These are phyloP conservation scores for Lophochroa leadbeateri DNA, from an alignment of 2,113 vertebrate species.

Conservation along the genomic window DNA sequence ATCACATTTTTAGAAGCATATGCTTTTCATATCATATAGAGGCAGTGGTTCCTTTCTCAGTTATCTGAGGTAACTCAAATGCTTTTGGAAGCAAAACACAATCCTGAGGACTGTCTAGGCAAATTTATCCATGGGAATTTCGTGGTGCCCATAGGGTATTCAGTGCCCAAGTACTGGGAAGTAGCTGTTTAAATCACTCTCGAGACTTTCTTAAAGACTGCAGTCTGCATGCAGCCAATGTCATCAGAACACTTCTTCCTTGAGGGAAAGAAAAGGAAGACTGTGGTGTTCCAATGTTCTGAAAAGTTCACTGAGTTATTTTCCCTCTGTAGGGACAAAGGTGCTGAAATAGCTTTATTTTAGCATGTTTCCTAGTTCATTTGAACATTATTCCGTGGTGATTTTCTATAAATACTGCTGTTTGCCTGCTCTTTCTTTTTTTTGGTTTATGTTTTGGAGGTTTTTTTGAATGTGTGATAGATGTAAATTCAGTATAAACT, in stretches of 20 bases:
- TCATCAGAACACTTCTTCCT: constrained; percentile 1
- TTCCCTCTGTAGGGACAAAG: neutral
- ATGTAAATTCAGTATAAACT: neutral
- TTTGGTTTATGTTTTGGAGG: neutral
- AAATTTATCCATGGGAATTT: neutral
- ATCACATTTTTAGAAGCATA: neutral
- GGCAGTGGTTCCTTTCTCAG: neutral
- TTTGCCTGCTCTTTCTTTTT: neutral
- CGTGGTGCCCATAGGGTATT: neutral
- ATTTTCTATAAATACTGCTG: neutral
- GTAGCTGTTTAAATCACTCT: neutral
- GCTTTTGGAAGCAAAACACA: neutral
- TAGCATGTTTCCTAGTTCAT: neutral
- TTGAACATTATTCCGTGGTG: neutral
- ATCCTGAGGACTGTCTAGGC: neutral
- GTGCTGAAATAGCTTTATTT: neutral
- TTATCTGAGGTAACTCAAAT: neutral
- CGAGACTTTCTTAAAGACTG: neutral
- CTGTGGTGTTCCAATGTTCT: neutral
- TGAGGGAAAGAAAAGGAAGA: neutral
- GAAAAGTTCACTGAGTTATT: constrained; percentile 32
- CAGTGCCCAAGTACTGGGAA: neutral
- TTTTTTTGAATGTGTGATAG: neutral
- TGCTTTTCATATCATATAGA: neutral
- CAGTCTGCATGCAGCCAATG: neutral